Evolutionary conservation across 2,113 vertebrate species (phyloP), one percentile per base, ranked within the genome.

Genomic region (Orthochromis indermauri): DNA sequence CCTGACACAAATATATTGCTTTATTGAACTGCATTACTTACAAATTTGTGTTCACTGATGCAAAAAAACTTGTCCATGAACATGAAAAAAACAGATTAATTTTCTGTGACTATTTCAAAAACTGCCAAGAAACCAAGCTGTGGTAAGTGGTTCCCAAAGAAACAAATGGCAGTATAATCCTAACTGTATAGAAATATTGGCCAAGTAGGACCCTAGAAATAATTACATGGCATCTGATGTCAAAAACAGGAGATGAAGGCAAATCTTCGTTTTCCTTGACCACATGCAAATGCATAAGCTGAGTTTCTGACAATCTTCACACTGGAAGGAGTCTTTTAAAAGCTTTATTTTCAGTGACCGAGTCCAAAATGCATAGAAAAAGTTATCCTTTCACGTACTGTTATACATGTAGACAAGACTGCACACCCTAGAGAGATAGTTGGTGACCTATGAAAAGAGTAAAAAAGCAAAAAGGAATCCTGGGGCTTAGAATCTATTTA

Each of bases 381-480:
- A 19, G 24, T 26, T 49, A 49, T 8, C 42, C 17, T 76, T 76
- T 49, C 24, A 49, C 1, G 10, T 76, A 31, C 10, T 19, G 16
- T 76, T 76, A 31, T 49, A 49, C 10, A 11, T 5, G 71, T 49
- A 42, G 42, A 31, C 71, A 76, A 28, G 42, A 28, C 71, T 28
- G 1, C 10, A 37, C 28, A 31, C 28, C n/a, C 24, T 21, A 26
- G 19, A 24, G 31, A 76, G n/a, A 26, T 33, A 68, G 53, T 80
- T 68, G 61, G 47, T 3, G 42, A 84, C 54, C 40, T 26, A 81
- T 19, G 57, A 92, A 85, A 84, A 51, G 83, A 90, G 81, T 90
- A 35, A 85, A 93, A 91, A 26, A 40, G 40, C 17, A 80, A 61
- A 71, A 68, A 83, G 53, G 21, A 86, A 90, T 86, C 85, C 37